A percentile compares a stretch with the other conserved stretches of the same genome.
Evolutionary conservation across 92 coral and sea anemone genomes (phyloP).

Genomic region (Pocillopora meandrina): DNA sequence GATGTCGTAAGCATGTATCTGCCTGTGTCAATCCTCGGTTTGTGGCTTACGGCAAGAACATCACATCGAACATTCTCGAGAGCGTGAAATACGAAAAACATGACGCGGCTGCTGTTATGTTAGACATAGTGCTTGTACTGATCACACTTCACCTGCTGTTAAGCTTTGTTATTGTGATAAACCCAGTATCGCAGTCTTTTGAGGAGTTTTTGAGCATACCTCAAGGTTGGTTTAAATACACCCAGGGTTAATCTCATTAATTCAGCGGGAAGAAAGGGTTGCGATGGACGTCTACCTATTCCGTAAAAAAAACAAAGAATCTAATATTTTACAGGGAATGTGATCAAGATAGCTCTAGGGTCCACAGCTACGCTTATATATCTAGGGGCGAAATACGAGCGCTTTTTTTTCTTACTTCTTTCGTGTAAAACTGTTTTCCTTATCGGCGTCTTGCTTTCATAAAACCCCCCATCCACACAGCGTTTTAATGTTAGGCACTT

Average conservation of each 20-base stretch:
- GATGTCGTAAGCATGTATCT: slow-evolving; percentile 82
- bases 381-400: too few species aligned
- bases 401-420: too few species aligned
- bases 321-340: not conserved
- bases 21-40: slow-evolving; percentile 87
- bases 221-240: slow-evolving; percentile 6
- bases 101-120: slow-evolving; percentile 47
- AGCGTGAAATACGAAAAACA: slow-evolving; percentile 39
- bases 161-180: slow-evolving; percentile 89
- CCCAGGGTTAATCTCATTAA: not conserved
- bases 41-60: slow-evolving; percentile 73
- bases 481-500: too few species aligned
- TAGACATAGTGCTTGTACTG: slow-evolving; percentile 71
- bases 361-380: too few species aligned
- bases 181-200: slow-evolving; percentile 92
- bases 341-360: too few species aligned
- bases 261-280: not conserved
- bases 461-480: too few species aligned
- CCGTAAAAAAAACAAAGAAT: too few species aligned
- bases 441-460: too few species aligned
- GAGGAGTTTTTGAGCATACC: slow-evolving; percentile 79
- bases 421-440: too few species aligned
- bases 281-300: too few species aligned
- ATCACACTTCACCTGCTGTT: slow-evolving; percentile 83
- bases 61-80: slow-evolving; percentile 70